Evolutionary conservation across 2,888 invertebrate species (phyloP), one percentile per base, ranked within the genome.

Genomic region (Drosophila sordidula): DNA sequence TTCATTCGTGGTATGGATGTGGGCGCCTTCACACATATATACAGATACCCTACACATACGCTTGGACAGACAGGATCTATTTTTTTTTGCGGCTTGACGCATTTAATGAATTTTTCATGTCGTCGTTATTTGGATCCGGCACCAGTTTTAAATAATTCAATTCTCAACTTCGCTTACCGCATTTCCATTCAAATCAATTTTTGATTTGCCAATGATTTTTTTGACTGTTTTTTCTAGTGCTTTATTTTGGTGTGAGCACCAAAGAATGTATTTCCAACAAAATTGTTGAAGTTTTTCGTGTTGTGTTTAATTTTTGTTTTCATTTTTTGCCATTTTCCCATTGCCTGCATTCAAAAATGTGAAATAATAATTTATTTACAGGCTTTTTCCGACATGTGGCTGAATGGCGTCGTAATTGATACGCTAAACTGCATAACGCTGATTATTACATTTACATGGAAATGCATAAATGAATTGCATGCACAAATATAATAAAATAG

Each of bases 71-170:
- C 9, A 26, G 50, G n/a, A 44, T 50, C 6, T 16, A 25, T 41
- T n/a, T 54, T 16, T 64, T 66, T 67, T 67, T 75, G 81, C 47
- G 87, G 87, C 75, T 62, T 68, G 75, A 69, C 86, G 67, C 83
- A 76, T 86, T 78, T 82, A 79, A 86, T 88, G 77, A 68, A 86
- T 86, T 80, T 88, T 86, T 74, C 75, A 88, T 88, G 70, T 80
- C 59, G 38, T 70, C 72, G 64, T 70, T 65, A 59, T 50, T 72
- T 61, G 61, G 45, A 41, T 54, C 52, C 44, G 65, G 51, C 34
- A 52, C 55, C 52, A 59, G 54, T 47, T 75, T 79, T 83, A 73
- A 88, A 86, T 88, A 81, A 86, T 86, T 81, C 59, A 85, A 74
- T 61, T 57, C 70, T 75, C 74, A 73, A 78, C 81, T 86, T 75